Evolutionary conservation across 2,113 vertebrate species (phyloP).

Genomic region (Ovibos moschatus): DNA sequence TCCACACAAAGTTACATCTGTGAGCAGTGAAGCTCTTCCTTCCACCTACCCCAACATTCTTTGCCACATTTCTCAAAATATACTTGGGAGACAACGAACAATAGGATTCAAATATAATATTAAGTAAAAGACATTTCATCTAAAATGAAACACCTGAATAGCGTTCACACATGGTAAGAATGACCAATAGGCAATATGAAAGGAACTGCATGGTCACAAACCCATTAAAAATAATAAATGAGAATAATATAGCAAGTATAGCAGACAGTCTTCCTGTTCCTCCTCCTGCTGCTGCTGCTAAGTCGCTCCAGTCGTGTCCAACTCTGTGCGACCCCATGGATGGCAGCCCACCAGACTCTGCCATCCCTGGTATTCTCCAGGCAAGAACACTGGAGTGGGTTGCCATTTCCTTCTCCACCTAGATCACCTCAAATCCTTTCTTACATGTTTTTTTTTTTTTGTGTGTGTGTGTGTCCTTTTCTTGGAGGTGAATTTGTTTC

Average conservation of each 20-base stretch:
- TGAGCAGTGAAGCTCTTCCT: background rate
- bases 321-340: no score
- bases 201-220: background rate
- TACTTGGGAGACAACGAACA: background rate
- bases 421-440: background rate
- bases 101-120: background rate
- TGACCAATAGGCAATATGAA: background rate
- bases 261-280: background rate
- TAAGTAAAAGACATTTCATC: background rate
- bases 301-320: fast-evolving
- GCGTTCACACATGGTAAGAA: background rate
- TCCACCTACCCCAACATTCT: background rate
- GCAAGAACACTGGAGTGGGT: no score
- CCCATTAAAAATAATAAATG: background rate
- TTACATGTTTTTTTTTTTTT: background rate
- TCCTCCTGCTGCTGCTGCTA: background rate
- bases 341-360: no score
- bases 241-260: background rate
- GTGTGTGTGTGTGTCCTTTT: background rate
- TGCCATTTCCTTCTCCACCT: background rate
- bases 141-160: background rate
- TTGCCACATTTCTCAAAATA: background rate
- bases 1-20: background rate
- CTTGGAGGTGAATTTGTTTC: background rate
- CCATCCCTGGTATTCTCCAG: no score